A percentile compares a stretch with the other conserved stretches of the same genome.
These are phyloP conservation scores for Pararge aegeria DNA, from an alignment of 1,140 invertebrate species.

Conservation along the genomic window DNA sequence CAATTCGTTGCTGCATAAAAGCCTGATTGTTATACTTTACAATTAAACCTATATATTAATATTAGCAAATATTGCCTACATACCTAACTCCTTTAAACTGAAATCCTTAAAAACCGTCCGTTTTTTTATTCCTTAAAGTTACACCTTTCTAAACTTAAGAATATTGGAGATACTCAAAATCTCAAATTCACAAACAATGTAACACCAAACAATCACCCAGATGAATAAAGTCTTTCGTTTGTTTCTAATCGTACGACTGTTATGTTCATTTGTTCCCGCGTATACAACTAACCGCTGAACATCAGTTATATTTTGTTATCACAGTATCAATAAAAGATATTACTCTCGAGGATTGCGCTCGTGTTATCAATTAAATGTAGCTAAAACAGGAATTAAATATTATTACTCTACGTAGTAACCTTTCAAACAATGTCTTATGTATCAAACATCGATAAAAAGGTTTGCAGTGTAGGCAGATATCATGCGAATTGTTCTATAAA, in stretches of 20 bases:
- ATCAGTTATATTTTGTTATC: constrained; percentile 55
- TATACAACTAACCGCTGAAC: constrained; percentile 35
- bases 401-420: constrained; percentile 22
- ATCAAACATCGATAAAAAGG: neutral
- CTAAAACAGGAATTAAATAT: constrained; percentile 31
- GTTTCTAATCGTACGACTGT: constrained; percentile 12
- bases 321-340: constrained; percentile 70
- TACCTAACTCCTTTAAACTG: too few species aligned
- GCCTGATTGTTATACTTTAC: too few species aligned
- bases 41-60: too few species aligned
- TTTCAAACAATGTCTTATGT: neutral
- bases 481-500: constrained; percentile 5
- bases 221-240: too few species aligned
- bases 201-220: too few species aligned
- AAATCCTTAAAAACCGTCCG: too few species aligned
- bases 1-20: too few species aligned
- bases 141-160: too few species aligned
- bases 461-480: neutral
- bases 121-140: too few species aligned
- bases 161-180: too few species aligned
- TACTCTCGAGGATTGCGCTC: constrained; percentile 46
- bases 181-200: neutral
- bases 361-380: constrained; percentile 56
- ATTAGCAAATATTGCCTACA: too few species aligned
- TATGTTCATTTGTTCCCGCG: constrained; percentile 30